Evolutionary conservation across 30 jellyfish, hydroid and myxozoan genomes (phyloP).

Genomic region (Pelagia noctiluca): DNA sequence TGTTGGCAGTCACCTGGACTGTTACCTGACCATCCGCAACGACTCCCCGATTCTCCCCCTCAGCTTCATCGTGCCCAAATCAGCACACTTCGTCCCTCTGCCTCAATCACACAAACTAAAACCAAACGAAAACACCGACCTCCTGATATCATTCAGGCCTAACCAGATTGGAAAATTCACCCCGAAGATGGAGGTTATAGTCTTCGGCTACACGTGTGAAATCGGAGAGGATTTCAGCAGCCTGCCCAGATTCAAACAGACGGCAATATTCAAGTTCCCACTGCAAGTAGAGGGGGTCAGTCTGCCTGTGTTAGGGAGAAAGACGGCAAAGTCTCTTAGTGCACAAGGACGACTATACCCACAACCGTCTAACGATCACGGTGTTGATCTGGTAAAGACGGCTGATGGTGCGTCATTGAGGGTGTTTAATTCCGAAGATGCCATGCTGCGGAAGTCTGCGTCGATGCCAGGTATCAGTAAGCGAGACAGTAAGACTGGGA

Average conservation of each 20-base stretch:
- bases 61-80: slow-evolving; percentile 53
- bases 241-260: slow-evolving; percentile 62
- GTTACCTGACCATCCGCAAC: slow-evolving; percentile 58
- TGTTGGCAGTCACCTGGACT: slow-evolving; percentile 69
- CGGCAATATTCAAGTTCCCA: slow-evolving; percentile 55
- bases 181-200: slow-evolving; percentile 61
- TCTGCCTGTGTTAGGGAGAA: slow-evolving; percentile 55
- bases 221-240: slow-evolving; percentile 42
- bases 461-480: slow-evolving; percentile 10
- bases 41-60: slow-evolving; percentile 77
- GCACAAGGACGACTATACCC: slow-evolving; percentile 66
- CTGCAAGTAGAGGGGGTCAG: slow-evolving; percentile 66
- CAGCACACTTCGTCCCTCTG: slow-evolving; percentile 83
- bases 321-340: slow-evolving; percentile 63
- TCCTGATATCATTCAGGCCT: slow-evolving; percentile 79
- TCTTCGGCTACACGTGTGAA: slow-evolving; percentile 71
- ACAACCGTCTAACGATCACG: slow-evolving; percentile 26
- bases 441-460: slow-evolving; percentile 25
- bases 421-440: slow-evolving; percentile 66
- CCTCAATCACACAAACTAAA: slow-evolving; percentile 74
- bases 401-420: slow-evolving; percentile 54
- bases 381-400: slow-evolving; percentile 8
- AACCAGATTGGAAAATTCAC: slow-evolving; percentile 82
- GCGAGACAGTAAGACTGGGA: slow-evolving; percentile 50
- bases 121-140: slow-evolving; percentile 64